These are phyloP conservation scores for Manis javanica DNA, from an alignment of 2,797 vertebrate genomes.

Conservation along the genomic window DNA sequence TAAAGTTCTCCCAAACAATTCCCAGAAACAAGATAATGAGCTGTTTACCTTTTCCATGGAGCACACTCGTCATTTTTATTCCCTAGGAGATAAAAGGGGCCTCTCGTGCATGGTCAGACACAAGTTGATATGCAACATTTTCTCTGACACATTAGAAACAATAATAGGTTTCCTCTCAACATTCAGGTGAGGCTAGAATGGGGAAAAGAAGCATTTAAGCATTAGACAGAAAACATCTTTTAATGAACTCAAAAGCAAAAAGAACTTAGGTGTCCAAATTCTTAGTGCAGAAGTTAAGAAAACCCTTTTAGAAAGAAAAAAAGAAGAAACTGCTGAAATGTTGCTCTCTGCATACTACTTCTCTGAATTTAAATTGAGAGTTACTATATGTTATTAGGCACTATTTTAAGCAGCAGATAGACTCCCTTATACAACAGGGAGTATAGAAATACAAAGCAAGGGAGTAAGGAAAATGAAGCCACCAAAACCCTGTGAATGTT, in stretches of 20 bases:
- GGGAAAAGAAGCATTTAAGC: background rate
- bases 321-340: background rate
- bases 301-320: background rate
- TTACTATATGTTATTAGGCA: background rate
- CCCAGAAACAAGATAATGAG: background rate
- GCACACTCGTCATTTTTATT: background rate
- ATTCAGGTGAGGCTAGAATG: background rate
- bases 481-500: background rate
- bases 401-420: background rate
- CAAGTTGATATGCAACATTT: background rate
- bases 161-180: background rate
- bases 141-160: slow-evolving; percentile 19
- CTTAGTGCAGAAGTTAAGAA: background rate
- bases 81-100: background rate
- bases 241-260: slow-evolving; percentile 3
- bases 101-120: background rate
- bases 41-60: background rate
- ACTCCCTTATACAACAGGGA: background rate
- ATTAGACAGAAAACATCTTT: background rate
- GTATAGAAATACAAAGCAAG: background rate
- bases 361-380: background rate
- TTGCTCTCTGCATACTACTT: background rate
- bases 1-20: background rate
- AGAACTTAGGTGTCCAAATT: background rate
- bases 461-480: background rate